Evolutionary conservation across 2,113 vertebrate species (phyloP).

Genomic region (Picathartes gymnocephalus): DNA sequence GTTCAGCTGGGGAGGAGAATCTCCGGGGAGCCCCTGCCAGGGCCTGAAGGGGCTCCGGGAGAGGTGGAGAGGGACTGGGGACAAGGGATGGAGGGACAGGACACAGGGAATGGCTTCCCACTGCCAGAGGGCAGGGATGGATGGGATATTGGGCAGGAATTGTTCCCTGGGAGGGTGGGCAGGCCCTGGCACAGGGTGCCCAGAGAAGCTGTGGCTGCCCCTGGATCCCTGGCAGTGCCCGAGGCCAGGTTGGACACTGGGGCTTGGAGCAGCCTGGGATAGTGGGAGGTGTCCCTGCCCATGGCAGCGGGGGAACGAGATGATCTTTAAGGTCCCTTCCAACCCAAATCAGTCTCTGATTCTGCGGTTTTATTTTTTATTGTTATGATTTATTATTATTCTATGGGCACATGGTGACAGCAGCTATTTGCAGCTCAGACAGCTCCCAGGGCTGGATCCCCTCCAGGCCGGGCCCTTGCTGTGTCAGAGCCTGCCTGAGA

Average conservation of each 20-base stretch:
- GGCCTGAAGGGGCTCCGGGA: neutral
- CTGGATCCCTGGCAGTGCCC: neutral
- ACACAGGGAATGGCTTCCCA: neutral
- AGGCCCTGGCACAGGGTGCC: neutral
- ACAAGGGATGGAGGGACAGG: neutral
- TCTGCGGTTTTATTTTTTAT: neutral
- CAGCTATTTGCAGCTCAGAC: neutral
- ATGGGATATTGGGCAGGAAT: neutral
- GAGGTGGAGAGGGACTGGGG: neutral
- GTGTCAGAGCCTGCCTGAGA: neutral
- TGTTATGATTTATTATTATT: neutral
- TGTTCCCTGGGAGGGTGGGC: neutral
- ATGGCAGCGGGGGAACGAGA: fast-evolving
- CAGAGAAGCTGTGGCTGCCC: neutral
- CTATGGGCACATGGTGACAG: neutral
- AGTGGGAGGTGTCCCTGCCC: neutral
- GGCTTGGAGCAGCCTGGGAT: neutral
- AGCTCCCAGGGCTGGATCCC: neutral
- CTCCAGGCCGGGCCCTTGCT: neutral
- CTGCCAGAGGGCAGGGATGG: neutral
- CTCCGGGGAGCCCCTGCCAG: neutral
- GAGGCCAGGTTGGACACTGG: neutral
- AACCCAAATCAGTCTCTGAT: too few relatives aligned
- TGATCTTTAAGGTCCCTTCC: fast-evolving
- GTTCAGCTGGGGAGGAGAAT: neutral